Base-by-base conservation (phyloP, 2,113 vertebrate genomes). In the Pygoscelis adeliae region DNA sequence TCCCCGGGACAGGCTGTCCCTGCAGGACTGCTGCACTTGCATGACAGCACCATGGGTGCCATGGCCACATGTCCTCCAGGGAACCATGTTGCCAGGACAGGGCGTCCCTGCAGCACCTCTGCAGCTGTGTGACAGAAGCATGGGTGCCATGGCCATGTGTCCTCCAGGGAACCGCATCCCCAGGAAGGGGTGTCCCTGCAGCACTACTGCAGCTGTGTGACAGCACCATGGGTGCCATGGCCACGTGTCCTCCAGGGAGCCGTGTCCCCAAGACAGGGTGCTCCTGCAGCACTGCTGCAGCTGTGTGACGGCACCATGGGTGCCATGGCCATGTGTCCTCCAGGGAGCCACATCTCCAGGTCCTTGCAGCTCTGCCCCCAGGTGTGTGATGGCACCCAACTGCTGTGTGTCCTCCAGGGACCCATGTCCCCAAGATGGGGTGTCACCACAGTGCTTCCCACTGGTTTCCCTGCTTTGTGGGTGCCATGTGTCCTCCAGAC, bases 371-470 rank as follows among this genome's bases (percentile, higher is more conserved):
- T 6, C 52, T 67, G 16, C 9, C 20, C 49, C 26, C 23, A 9
- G 1, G 10, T 25, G 9, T 27, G 38, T 21, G 40, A 26, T 27
- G 36, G 17, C 13, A 52, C 20, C 36, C 3, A 16, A 58, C 8
- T 42, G 36, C 67, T 20, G 1, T 4, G n/a, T 38, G 18, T 72
- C 53, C 84, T 67, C 49, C 59, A 42, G 22, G 40, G 30, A 47
- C 17, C 30, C 0, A 0, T 2, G 5, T n/a, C 34, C 79, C 49
- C 53, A 53, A 42, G 46, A 83, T 0, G 27, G 23, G 42, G 13
- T 7, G 2, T 34, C 36, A 44, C 1, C 0, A 15, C 5, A 32
- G 26, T 0, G 1, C 71, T 89, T 15, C 80, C 76, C 76, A 56
- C 50, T 7, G 7, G 6, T 36, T 70, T 71, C 62, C 58, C 15